Evolutionary conservation across 2,797 vertebrate species (phyloP).

Genomic region (Zenarchopterus dispar): DNA sequence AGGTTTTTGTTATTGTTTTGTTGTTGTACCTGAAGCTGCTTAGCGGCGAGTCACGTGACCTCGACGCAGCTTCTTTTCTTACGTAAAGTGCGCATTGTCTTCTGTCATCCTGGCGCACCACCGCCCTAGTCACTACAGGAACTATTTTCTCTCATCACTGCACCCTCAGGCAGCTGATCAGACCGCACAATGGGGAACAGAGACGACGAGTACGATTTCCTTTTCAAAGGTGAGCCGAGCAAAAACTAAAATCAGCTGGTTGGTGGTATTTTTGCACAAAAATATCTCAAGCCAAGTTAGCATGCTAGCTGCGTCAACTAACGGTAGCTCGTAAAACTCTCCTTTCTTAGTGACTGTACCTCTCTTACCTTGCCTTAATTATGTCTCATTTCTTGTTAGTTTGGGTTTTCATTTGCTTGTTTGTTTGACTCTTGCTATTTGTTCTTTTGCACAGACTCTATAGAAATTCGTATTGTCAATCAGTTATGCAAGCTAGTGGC

Average conservation of each 20-base stretch:
- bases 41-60: constrained; percentile 30
- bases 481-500: constrained; percentile 32
- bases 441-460: not conserved
- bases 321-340: constrained; percentile 26
- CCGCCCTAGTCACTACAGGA: constrained; percentile 32
- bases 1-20: too few relatives aligned
- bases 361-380: too few relatives aligned
- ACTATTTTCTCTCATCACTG: constrained; percentile 18
- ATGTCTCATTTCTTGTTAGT: too few relatives aligned
- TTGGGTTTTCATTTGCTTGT: not conserved
- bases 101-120: constrained; percentile 50
- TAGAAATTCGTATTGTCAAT: constrained; percentile 2
- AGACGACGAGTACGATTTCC: constrained; percentile 87
- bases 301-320: constrained; percentile 43
- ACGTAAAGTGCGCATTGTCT: constrained; percentile 54
- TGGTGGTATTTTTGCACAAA: not conserved
- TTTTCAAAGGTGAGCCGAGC: constrained; percentile 83
- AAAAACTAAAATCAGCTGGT: not conserved
- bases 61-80: constrained; percentile 11
- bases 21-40: not conserved
- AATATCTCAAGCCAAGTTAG: constrained; percentile 25
- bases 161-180: constrained; percentile 8
- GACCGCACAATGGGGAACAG: constrained; percentile 80
- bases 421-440: not conserved
- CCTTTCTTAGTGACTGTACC: not conserved